Base-by-base conservation (phyloP, 2,113 vertebrate genomes). In the Micronycteris hirsuta region DNA sequence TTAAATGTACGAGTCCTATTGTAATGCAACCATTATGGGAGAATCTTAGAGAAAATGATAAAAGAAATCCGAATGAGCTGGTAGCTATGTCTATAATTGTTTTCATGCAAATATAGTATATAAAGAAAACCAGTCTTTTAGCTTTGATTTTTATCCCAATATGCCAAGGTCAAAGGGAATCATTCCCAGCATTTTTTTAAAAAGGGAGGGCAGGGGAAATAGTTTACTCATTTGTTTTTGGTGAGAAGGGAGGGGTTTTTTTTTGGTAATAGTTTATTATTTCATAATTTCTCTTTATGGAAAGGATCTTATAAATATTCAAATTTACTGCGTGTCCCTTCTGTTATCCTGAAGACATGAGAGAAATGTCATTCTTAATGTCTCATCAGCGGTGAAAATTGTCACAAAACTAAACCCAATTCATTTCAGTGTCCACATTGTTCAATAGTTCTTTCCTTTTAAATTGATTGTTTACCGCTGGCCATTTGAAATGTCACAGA, bases 281-380 rank as follows among this genome's bases (percentile, higher is more conserved):
- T 94, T 92, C 47, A 16, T 85, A 56, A 31, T 70, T 86, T 96
- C 95, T 92, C 67, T 89, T 86, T 89, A 38, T 87, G 54, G 71
- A 74, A 89, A 86, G 52, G 93, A 61, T 89, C 49, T 67, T 85
- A 6, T 56, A 91, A 86, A 68, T 91, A 70, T n/a, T 89, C 63
- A 95, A 45, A 71, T 47, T 93, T 31, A 78, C 58, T 22, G 7
- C 38, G 61, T 70, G 28, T 52, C 70, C 80, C 0, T 83, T 80
- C 49, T 94, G 36, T 85, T 85, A 71, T 95, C 56, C 36, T 81
- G 7, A 89, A 89, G 74, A 87, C 56, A 84, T 4, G n/a, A 71
- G 76, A 70, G 28, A 77, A 88, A 9, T 71, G 76, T 83, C 24
- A 83, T 71, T 91, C 65, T 93, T 43, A 17, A 4, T 85, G 28